Percentiles rank a stretch among this genome's conserved stretches.
These are phyloP conservation scores for Trialeurodes vaporariorum DNA, from an alignment of 1,140 invertebrate genomes.

Conservation along the genomic window DNA sequence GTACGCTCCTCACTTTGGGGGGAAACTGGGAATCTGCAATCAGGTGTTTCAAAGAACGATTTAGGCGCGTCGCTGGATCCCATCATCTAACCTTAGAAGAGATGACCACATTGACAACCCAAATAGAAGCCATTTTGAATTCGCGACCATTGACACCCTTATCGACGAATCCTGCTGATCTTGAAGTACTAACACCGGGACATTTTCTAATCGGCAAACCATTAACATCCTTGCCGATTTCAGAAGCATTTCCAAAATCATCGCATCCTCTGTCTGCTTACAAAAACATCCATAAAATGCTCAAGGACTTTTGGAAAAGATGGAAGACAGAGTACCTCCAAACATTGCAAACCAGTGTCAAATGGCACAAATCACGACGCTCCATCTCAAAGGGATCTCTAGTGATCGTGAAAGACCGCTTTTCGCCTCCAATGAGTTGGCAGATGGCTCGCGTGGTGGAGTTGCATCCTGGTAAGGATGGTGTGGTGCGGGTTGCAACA, in stretches of 20 bases:
- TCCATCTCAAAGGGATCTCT: not conserved
- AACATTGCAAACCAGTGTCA: not conserved
- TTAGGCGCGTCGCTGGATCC: not conserved
- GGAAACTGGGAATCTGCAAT: conserved; percentile 5
- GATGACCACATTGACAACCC: not conserved
- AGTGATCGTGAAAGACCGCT: not conserved
- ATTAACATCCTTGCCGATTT: not conserved
- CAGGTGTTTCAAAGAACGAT: not conserved
- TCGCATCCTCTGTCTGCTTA: not conserved
- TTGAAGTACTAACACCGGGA: not conserved
- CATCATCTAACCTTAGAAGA: not conserved
- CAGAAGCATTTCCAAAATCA: not conserved
- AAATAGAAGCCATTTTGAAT: not conserved
- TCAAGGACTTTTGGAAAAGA: not conserved
- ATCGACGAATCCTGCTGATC: not conserved
- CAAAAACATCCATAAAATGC: not conserved
- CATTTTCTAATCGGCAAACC: not conserved
- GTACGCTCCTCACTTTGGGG: conserved; percentile 10
- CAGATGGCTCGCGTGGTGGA: not conserved
- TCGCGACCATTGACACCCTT: not conserved
- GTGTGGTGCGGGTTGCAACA: not conserved
- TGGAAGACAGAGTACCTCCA: not conserved
- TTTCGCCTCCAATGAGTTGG: not conserved
- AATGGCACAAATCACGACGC: not conserved
- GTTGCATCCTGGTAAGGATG: not conserved